Conservation (phyloP, 2,888 invertebrate genomes). For the Deroplatys truncata region DNA sequence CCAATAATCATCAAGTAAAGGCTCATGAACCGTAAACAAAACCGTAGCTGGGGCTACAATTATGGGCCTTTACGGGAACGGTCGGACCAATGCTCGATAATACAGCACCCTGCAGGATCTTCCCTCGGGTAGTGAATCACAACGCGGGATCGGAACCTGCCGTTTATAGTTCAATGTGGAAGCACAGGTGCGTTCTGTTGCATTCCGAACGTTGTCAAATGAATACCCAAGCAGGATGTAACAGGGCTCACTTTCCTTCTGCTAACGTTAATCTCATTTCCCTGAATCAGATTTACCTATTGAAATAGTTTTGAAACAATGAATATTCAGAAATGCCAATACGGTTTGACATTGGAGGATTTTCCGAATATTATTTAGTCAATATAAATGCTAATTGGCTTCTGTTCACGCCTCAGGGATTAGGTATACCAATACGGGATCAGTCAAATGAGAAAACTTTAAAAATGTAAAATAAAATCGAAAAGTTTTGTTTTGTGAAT, state of each 20-base stretch:
- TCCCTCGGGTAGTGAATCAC: neutral
- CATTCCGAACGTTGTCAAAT: neutral
- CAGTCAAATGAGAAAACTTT: neutral
- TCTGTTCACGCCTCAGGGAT: neutral
- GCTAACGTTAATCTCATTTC: neutral
- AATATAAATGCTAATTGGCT: neutral
- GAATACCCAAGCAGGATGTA: neutral
- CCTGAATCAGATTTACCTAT: neutral
- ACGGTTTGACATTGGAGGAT: neutral
- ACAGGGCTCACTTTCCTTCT: neutral
- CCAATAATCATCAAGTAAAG: constrained; percentile 24
- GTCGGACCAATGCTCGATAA: neutral
- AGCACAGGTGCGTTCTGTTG: neutral
- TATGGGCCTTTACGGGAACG: neutral
- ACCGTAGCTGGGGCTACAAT: neutral
- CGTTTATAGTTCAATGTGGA: neutral
- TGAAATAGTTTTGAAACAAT: neutral
- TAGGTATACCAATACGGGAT: neutral
- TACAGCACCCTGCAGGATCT: neutral
- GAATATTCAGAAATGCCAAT: neutral
- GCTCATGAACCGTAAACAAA: constrained; percentile 19
- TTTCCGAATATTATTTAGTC: neutral
- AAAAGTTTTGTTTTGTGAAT: neutral
- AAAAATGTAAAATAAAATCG: neutral
- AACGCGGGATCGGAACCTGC: neutral